Conservation (phyloP, 2,113 vertebrate genomes). For the Macheiramphus alcinus region DNA sequence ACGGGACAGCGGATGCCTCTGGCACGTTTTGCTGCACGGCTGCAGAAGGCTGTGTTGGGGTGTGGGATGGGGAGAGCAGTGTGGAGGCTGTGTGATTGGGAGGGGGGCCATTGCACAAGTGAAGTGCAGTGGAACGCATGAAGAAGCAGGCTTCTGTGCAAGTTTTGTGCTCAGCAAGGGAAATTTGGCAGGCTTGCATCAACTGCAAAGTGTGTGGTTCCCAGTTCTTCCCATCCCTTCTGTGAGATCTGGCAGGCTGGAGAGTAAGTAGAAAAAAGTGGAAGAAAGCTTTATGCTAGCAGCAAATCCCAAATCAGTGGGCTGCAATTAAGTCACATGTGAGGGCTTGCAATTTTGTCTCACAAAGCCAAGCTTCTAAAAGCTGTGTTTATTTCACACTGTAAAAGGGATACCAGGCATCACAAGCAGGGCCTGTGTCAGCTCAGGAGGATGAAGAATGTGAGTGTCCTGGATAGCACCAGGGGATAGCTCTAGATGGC, state of each 20-base stretch:
- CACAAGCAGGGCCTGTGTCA: neutral
- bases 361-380: neutral
- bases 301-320: neutral
- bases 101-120: neutral
- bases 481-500: neutral
- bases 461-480: neutral
- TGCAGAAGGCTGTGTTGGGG: neutral
- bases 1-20: rapidly evolving
- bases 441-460: neutral
- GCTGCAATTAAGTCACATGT: neutral
- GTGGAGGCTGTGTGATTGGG: rapidly evolving
- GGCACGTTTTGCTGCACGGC: neutral
- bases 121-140: neutral
- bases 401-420: neutral
- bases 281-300: neutral
- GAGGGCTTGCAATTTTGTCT: neutral
- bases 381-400: neutral
- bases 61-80: neutral
- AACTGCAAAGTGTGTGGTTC: neutral
- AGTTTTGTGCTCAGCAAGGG: neutral
- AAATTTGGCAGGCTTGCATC: neutral
- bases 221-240: neutral
- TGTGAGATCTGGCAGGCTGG: neutral
- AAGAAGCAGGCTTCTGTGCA: neutral
- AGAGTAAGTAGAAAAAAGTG: neutral